Percentiles rank a stretch among this genome's conserved stretches.
phyloP scores from a whole-genome alignment of 2,113 vertebrate species.

The Cygnus buccinator region DNA sequence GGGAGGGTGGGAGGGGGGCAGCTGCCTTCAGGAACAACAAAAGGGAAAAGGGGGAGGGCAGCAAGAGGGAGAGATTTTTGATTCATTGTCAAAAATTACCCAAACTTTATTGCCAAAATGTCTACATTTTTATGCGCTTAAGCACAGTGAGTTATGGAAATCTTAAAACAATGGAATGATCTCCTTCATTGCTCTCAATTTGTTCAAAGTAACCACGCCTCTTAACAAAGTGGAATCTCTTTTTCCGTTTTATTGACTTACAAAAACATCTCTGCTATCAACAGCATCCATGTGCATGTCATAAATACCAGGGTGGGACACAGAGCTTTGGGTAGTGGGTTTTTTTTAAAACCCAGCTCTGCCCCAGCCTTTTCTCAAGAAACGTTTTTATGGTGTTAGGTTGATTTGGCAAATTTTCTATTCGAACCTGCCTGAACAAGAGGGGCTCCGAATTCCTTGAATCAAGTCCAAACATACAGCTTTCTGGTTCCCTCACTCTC shows the following conservation, averaged over 20 bases:
- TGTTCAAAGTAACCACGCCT: conserved; percentile 47
- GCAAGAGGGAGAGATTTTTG: conserved; percentile 65
- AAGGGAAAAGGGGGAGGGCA: conserved; percentile 16
- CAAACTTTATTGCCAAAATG: conserved; percentile 63
- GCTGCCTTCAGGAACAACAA: conserved; percentile 50
- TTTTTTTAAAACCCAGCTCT: not conserved
- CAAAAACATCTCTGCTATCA: conserved; percentile 57
- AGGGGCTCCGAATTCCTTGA: conserved; percentile 71
- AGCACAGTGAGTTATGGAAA: conserved; percentile 74
- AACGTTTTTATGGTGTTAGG: not conserved
- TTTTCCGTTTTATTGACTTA: conserved; percentile 49
- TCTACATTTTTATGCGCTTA: conserved; percentile 74
- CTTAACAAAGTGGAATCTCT: conserved; percentile 16
- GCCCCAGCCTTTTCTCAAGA: not conserved
- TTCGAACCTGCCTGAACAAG: conserved; percentile 56
- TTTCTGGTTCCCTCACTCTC: conserved; percentile 10
- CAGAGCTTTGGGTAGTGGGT: not conserved
- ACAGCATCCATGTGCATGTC: conserved; percentile 33
- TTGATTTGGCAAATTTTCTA: conserved; percentile 49
- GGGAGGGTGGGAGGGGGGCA: not conserved
- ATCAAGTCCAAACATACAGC: conserved; percentile 19
- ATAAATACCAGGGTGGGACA: conserved; percentile 55
- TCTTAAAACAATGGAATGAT: conserved; percentile 74
- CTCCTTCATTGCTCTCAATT: conserved; percentile 44
- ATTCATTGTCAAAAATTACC: conserved; percentile 68